Evolutionary conservation across 2,113 vertebrate species (phyloP), one percentile per base, ranked within the genome.

Genomic region (Sebastes schlegelii): DNA sequence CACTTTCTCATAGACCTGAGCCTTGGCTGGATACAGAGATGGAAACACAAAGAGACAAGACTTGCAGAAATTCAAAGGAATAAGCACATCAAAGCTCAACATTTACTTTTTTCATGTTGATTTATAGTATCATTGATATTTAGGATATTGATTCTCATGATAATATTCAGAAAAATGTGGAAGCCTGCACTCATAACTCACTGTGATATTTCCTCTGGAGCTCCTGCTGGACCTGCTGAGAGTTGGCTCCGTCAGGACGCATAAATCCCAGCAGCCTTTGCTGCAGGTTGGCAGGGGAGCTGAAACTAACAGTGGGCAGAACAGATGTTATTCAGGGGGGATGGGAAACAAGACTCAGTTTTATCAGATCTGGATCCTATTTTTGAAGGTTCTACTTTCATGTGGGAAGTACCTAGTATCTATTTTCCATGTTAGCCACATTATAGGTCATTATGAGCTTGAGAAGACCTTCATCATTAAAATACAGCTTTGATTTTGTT

Each of bases 161-260:
- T 34, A 66, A 21, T 51, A 67, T 34, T 61, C 9, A 66, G 49
- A 34, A 49, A 58, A 77, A 65, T 13, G 12, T 19, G 7, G 6
- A 68, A 80, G 75, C 3, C 14, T 79, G 71, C 1, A 23, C 60
- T 80, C 52, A 69, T 77, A 49, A 93, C 94, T 90, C 92, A 99
- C 98, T 97, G 58, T 99, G 97, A 14, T 97, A 97, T 77, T 98
- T 99, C 86, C 98, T 96, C 86, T 99, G 98, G 4, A 99, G 96
- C 21, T 99, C 98, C 84, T 99, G 98, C 70, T 99, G 98, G 77
- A 98, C 95, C 87, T 99, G 98, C 82, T 99, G 98, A 76, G 97
- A 96, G 90, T 90, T 97, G 87, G 96, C 96, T 40, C 96, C 96
- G 60, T 99, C 97, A 23, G 97, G 97, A 16, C 97, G 95, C 95